Base-by-base conservation (phyloP, 1,140 invertebrate genomes). In the Anastrepha obliqua region DNA sequence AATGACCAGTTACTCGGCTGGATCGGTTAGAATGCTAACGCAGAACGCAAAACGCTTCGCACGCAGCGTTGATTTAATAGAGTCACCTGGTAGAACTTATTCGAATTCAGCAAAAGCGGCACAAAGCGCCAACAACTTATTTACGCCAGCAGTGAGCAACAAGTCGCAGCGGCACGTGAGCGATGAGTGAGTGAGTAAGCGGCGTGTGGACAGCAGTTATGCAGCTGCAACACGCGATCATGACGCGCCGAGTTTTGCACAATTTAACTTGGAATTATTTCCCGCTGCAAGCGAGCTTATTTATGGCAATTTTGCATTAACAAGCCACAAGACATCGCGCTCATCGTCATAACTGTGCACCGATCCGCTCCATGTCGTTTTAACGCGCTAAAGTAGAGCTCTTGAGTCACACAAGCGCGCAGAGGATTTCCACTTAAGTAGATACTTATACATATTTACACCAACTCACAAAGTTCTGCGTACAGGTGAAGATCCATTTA, bases 51-150 rank as follows among this genome's bases (percentile, higher is more conserved):
- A 81, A 81, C 74, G 74, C 74, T 81, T 42, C 74, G 42, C 74
- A 81, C 15, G 11, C 42, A 62, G 62, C 20, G 60, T 9, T 67
- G 81, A 88, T 87, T 88, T 88, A 81, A 88, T 87, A 88, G 88
- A 88, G 88, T 88, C 88, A 65, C 88, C 78, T 58, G 42, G 60
- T 74, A 62, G 78, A 88, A 88, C 88, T 88, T 78, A 88, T 88
- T 70, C 44, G 20, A 42, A 86, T 64, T 85, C 29, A 85, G 44
- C 67, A 15, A 42, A 9, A 29, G 74, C 74, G 47, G 74, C 11
- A 13, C 51, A 51, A 20, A 7, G 47, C 44, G 8, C 8, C 74
- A 55, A 47, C 47, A 58, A 78, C 47, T 9, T 51, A 51, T 58
- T 58, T 81, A 51, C 17, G 51, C 6, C 20, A 9, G 42, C 17